Evolutionary conservation across 2,113 vertebrate genomes (phyloP).

Genomic region (Megaceryle torquata): DNA sequence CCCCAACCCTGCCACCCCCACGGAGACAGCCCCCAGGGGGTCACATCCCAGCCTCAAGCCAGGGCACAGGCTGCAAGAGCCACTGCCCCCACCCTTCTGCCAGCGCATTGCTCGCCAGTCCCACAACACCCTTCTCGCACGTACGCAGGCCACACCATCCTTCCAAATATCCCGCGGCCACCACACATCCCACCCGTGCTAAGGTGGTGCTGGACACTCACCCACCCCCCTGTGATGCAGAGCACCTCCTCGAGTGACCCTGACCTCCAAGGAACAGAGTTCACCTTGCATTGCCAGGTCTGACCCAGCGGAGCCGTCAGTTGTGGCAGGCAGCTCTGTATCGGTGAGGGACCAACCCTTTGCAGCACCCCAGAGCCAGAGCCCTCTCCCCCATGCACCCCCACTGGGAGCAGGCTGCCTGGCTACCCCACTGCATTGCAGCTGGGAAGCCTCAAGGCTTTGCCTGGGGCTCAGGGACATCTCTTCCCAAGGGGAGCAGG

Average conservation of each 20-base stretch:
- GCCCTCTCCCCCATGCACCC: fast-evolving
- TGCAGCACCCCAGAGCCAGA: not conserved
- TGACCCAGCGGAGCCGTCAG: not conserved
- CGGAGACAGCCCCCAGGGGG: not conserved
- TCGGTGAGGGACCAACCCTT: not conserved
- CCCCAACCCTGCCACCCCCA: fast-evolving
- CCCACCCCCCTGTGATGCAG: fast-evolving
- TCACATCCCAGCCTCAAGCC: not conserved
- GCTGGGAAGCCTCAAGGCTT: not conserved
- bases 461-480: not conserved
- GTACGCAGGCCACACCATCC: not conserved
- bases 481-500: not conserved
- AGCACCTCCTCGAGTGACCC: fast-evolving
- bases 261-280: not conserved
- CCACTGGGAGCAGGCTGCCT: not conserved
- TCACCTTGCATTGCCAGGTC: not conserved
- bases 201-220: not conserved
- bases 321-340: not conserved
- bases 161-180: not conserved
- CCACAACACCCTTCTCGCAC: not conserved
- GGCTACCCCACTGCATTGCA: fast-evolving
- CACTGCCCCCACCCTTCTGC: not conserved
- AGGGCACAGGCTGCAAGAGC: not conserved
- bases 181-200: not conserved
- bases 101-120: not conserved